These are phyloP conservation scores for Poecilia picta DNA, from an alignment of 2,797 vertebrate species.

Conservation along the genomic window DNA sequence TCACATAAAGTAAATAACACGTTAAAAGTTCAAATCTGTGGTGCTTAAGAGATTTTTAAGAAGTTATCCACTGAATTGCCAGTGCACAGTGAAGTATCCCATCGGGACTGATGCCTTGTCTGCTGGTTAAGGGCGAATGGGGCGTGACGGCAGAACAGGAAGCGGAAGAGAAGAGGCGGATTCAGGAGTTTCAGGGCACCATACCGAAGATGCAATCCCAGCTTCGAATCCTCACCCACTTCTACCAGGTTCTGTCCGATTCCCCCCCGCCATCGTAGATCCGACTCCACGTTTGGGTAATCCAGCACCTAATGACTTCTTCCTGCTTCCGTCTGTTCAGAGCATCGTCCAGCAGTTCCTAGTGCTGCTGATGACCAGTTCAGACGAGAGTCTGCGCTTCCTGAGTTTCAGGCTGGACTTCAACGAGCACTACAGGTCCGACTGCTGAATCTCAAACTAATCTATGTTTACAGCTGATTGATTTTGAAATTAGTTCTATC, in stretches of 20 bases:
- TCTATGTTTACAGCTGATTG: background rate
- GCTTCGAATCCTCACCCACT: conserved; percentile 92
- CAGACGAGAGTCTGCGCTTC: conserved; percentile 95
- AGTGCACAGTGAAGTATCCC: background rate
- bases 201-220: conserved; percentile 96
- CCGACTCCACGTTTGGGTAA: background rate
- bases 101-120: background rate
- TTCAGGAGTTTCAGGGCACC: conserved; percentile 90
- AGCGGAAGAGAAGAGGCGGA: conserved; percentile 87
- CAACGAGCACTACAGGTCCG: conserved; percentile 92
- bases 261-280: background rate
- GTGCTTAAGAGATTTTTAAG: too few species aligned
- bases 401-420: conserved; percentile 98
- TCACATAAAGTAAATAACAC: too few species aligned
- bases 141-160: conserved; percentile 91
- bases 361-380: conserved; percentile 90
- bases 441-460: background rate
- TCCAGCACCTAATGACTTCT: too few species aligned
- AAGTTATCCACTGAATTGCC: background rate
- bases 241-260: conserved; percentile 88
- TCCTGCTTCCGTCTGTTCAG: conserved; percentile 61
- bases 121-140: conserved; percentile 88
- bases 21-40: too few species aligned
- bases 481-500: background rate
- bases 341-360: conserved; percentile 97